Evolutionary conservation across 2,888 invertebrate species (phyloP).

Genomic region (Nematopogon swammerdamellus): DNA sequence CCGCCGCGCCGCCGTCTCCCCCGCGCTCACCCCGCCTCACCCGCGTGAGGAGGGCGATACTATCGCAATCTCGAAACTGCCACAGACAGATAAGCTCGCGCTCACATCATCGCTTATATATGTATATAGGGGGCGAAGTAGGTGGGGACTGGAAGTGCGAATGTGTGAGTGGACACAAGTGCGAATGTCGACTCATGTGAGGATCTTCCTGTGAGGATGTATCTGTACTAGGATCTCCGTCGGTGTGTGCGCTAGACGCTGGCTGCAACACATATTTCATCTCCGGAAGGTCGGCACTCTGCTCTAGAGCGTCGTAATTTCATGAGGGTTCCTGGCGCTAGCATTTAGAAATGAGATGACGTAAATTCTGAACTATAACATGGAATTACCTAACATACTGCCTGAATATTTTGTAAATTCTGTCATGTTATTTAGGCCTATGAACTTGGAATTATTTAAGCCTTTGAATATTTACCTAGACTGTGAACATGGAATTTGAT

Average conservation of each 20-base stretch:
- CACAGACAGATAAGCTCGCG: slow-evolving; percentile 34
- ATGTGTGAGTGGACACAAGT: slow-evolving; percentile 31
- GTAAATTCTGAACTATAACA: too few relatives aligned
- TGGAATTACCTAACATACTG: too few relatives aligned
- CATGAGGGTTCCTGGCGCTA: too few relatives aligned
- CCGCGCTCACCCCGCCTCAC: slow-evolving; percentile 10
- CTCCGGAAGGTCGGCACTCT: not conserved
- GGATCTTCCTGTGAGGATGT: too few relatives aligned
- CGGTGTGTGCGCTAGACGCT: not conserved
- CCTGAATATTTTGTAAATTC: too few relatives aligned
- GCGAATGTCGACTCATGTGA: slow-evolving; percentile 18
- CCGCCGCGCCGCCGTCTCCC: slow-evolving; percentile 5
- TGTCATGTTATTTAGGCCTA: too few relatives aligned
- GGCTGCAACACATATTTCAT: not conserved
- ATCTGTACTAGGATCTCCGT: too few relatives aligned
- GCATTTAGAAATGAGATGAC: too few relatives aligned
- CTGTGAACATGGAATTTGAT: too few relatives aligned
- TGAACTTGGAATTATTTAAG: too few relatives aligned
- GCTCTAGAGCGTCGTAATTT: too few relatives aligned
- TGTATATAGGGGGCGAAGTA: not conserved
- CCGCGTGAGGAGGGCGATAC: slow-evolving; percentile 17
- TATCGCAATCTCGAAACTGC: slow-evolving; percentile 44
- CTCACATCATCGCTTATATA: not conserved
- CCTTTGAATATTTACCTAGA: too few relatives aligned
- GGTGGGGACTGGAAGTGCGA: not conserved